These are phyloP conservation scores for Hyposoter didymator DNA, from an alignment of 2,888 invertebrate genomes.

Conservation along the genomic window DNA sequence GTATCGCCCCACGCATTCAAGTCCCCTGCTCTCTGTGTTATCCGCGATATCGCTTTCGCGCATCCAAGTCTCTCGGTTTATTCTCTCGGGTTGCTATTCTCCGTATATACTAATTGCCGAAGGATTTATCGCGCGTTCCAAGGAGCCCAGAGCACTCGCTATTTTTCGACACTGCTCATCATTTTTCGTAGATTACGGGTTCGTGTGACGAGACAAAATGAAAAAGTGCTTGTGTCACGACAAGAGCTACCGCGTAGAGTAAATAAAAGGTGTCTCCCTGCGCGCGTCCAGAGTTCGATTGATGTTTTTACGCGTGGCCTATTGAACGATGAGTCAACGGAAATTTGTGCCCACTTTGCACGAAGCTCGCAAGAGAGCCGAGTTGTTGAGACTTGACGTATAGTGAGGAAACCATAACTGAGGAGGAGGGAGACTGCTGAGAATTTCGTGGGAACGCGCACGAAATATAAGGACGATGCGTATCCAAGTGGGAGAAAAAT, in stretches of 20 bases:
- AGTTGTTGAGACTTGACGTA: background rate
- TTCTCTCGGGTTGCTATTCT: background rate
- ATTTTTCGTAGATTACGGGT: slow-evolving; percentile 10
- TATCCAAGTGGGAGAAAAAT: background rate
- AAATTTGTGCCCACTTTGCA: background rate
- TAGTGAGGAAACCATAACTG: slow-evolving; percentile 9
- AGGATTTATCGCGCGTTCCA: background rate
- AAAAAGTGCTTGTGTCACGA: slow-evolving; percentile 9
- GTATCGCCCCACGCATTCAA: slow-evolving; percentile 8
- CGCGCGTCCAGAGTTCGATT: background rate
- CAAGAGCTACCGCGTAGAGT: slow-evolving; percentile 5
- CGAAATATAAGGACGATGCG: slow-evolving; percentile 40
- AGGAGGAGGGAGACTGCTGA: slow-evolving; percentile 33
- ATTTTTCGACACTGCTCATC: background rate
- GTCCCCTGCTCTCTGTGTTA: background rate
- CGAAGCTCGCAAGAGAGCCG: background rate
- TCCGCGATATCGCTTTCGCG: background rate
- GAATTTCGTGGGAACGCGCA: slow-evolving; percentile 62
- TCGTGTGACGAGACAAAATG: background rate
- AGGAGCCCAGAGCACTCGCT: background rate
- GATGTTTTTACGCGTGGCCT: slow-evolving; percentile 11
- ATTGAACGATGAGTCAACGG: slow-evolving; percentile 15
- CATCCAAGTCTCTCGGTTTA: background rate
- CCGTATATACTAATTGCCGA: background rate
- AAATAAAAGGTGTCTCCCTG: slow-evolving; percentile 1